A percentile compares a stretch with the other conserved stretches of the same genome.
phyloP scores from a whole-genome alignment of 1,140 invertebrate species.

The Lineus longissimus region DNA sequence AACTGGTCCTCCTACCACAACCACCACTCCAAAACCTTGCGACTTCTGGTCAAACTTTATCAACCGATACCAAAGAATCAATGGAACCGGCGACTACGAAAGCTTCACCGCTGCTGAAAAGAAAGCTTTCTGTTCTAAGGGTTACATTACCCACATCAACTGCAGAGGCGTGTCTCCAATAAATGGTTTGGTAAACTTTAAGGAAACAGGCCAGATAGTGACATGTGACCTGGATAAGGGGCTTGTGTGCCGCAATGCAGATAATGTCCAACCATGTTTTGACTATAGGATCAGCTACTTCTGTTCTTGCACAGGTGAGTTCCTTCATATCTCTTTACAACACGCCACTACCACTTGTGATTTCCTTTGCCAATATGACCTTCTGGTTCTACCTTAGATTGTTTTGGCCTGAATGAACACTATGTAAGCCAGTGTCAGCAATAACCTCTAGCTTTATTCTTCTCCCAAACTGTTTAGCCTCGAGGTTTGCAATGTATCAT shows the following conservation, averaged over 20 bases:
- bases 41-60: neutral
- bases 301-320: constrained; percentile 42
- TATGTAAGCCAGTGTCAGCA: too few species aligned
- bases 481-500: too few species aligned
- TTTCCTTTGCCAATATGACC: too few species aligned
- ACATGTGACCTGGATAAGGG: constrained; percentile 49
- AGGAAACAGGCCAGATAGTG: constrained; percentile 32
- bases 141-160: constrained; percentile 33
- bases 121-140: constrained; percentile 24
- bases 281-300: constrained; percentile 55
- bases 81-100: constrained; percentile 37
- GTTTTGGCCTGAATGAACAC: too few species aligned
- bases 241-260: constrained; percentile 46
- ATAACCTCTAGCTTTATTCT: too few species aligned
- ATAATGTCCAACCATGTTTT: constrained; percentile 42
- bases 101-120: constrained; percentile 21
- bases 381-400: too few species aligned
- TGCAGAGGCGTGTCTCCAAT: constrained; percentile 26
- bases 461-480: too few species aligned
- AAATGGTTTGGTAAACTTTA: constrained; percentile 8
- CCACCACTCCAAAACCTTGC: neutral
- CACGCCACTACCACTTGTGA: too few species aligned
- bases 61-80: constrained; percentile 16
- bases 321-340: too few species aligned
- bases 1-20: constrained; percentile 14